A percentile compares a stretch with the other conserved stretches of the same genome.
phyloP scores from a whole-genome alignment of 2,888 invertebrate species.

The Macrosoma leucophasiata region DNA sequence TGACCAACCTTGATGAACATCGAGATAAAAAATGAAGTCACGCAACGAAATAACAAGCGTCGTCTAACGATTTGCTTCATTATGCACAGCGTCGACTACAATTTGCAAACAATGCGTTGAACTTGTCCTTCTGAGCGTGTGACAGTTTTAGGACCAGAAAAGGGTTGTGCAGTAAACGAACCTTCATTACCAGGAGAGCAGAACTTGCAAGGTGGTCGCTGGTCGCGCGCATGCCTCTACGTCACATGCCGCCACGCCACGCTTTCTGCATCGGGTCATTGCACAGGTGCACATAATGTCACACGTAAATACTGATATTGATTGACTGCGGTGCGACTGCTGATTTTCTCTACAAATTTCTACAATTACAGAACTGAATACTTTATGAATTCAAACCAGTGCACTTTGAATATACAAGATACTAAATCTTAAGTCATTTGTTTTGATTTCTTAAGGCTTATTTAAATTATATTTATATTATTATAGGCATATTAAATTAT shows the following conservation, averaged over 20 bases:
- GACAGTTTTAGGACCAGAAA: constrained; percentile 54
- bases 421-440: too few species aligned
- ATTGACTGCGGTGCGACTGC: constrained; percentile 1
- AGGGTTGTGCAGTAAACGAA: constrained; percentile 61
- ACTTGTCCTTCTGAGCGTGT: constrained; percentile 41
- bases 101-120: too few species aligned
- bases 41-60: constrained; percentile 25
- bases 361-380: too few species aligned
- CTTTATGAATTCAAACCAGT: too few species aligned
- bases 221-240: constrained; percentile 40
- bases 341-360: too few species aligned
- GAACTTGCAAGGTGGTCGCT: constrained; percentile 37
- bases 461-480: too few species aligned
- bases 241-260: constrained; percentile 29
- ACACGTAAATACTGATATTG: constrained; percentile 2
- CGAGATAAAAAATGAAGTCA: constrained; percentile 29
- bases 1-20: constrained; percentile 17
- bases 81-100: constrained; percentile 3
- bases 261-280: constrained; percentile 34
- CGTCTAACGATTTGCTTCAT: constrained; percentile 20
- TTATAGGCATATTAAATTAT: too few species aligned
- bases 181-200: constrained; percentile 59
- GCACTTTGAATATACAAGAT: too few species aligned
- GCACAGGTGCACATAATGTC: constrained; percentile 28
- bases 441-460: too few species aligned